A percentile compares a stretch with the other conserved stretches of the same genome.
phyloP scores from a whole-genome alignment of 37 sponge, comb jelly and placozoan genomes.

The Cladorhizidae sp. region DNA sequence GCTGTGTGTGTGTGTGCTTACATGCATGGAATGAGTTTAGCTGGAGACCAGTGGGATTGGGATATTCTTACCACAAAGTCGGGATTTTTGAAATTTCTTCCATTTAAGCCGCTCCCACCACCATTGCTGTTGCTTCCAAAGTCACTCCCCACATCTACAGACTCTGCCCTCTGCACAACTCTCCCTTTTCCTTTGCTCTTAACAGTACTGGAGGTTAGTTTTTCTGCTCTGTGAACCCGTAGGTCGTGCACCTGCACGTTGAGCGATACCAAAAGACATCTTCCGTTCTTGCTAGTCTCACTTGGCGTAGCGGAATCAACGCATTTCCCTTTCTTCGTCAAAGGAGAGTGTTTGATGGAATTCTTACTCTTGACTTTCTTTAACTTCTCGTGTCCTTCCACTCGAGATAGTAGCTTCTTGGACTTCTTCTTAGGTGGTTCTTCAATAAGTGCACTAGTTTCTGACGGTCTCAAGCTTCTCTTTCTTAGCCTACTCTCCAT shows the following conservation, averaged over 20 bases:
- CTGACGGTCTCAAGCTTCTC: not conserved
- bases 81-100: not conserved
- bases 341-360: not conserved
- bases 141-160: not conserved
- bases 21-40: too few relatives aligned
- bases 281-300: not conserved
- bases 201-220: not conserved
- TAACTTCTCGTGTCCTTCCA: not conserved
- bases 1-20: too few relatives aligned
- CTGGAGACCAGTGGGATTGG: too few relatives aligned
- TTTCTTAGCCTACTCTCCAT: constrained; percentile 2
- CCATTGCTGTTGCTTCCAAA: not conserved
- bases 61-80: constrained; percentile 1
- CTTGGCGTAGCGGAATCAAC: not conserved
- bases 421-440: constrained; percentile 23
- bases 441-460: not conserved
- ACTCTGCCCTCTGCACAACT: not conserved
- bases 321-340: not conserved
- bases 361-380: not conserved
- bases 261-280: constrained; percentile 7
- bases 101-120: not conserved
- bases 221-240: not conserved
- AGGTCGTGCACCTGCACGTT: constrained; percentile 3
- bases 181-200: not conserved
- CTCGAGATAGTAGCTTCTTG: not conserved